phyloP scores from a whole-genome alignment of 2,113 vertebrate species.

The Leucoraja erinaceus region DNA sequence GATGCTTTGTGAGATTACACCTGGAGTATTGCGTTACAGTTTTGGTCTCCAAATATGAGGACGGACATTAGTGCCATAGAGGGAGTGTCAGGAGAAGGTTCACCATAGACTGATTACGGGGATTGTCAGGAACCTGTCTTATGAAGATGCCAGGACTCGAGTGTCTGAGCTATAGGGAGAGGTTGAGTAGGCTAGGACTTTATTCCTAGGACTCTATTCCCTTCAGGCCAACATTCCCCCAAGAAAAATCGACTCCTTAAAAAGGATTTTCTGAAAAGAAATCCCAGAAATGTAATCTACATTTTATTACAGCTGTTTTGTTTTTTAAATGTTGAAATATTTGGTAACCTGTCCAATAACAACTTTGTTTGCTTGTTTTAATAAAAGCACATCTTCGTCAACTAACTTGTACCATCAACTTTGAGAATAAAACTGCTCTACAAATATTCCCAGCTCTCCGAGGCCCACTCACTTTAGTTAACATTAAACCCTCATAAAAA shows the following conservation, averaged over 20 bases:
- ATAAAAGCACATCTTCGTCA: not conserved
- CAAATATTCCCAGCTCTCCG: not conserved
- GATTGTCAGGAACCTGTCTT: too few relatives aligned
- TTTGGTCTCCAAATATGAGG: too few relatives aligned
- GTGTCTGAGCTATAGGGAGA: too few relatives aligned
- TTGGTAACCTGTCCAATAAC: not conserved
- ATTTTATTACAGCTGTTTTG: not conserved
- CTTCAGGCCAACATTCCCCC: not conserved
- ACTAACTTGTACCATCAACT: slow-evolving; percentile 1
- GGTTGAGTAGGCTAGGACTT: too few relatives aligned
- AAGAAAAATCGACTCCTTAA: not conserved
- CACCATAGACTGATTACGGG: too few relatives aligned
- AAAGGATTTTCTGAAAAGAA: not conserved
- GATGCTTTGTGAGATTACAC: too few relatives aligned
- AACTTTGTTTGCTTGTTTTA: not conserved
- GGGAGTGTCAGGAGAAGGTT: too few relatives aligned
- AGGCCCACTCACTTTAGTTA: not conserved
- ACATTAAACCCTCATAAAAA: not conserved
- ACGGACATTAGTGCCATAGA: too few relatives aligned
- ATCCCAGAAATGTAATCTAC: not conserved
- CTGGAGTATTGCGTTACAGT: too few relatives aligned
- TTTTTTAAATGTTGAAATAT: not conserved
- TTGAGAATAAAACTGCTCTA: not conserved
- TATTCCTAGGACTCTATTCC: too few relatives aligned
- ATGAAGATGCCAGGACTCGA: too few relatives aligned